Evolutionary conservation across 2,888 invertebrate species (phyloP).

Genomic region (Timema cristinae): DNA sequence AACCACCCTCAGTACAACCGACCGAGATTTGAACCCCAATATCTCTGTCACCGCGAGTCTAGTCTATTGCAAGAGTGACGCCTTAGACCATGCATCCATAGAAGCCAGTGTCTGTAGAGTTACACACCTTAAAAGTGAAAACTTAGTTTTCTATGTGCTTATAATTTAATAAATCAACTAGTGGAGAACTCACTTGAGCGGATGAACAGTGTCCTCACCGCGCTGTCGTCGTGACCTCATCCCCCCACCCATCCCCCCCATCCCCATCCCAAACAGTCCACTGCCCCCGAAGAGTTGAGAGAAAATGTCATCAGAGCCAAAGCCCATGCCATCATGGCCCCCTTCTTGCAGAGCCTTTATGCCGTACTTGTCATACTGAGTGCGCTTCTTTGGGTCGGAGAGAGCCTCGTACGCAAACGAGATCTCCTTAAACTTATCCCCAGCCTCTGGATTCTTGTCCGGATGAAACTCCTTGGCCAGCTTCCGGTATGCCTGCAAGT

Average conservation of each 20-base stretch:
- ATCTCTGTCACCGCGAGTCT: too few species aligned
- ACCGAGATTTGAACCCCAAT: too few species aligned
- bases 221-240: constrained; percentile 51
- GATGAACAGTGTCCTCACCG: constrained; percentile 81
- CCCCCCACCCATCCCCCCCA: constrained; percentile 41
- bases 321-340: constrained; percentile 52
- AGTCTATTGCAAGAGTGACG: too few species aligned
- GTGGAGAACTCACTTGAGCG: constrained; percentile 56
- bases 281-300: constrained; percentile 62
- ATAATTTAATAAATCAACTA: too few species aligned
- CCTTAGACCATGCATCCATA: too few species aligned
- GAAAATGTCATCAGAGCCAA: constrained; percentile 61
- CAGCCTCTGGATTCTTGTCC: constrained; percentile 85
- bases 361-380: constrained; percentile 82
- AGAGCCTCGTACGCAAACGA: constrained; percentile 92
- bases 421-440: constrained; percentile 93
- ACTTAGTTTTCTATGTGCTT: too few species aligned
- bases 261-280: constrained; percentile 56
- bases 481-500: constrained; percentile 75
- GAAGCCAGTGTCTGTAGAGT: too few species aligned
- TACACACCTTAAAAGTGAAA: too few species aligned
- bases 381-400: constrained; percentile 81
- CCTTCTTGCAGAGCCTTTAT: constrained; percentile 85
- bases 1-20: too few species aligned
- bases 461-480: constrained; percentile 90